Conservation (phyloP, 2,113 vertebrate genomes). For the Anolis sagrei region DNA sequence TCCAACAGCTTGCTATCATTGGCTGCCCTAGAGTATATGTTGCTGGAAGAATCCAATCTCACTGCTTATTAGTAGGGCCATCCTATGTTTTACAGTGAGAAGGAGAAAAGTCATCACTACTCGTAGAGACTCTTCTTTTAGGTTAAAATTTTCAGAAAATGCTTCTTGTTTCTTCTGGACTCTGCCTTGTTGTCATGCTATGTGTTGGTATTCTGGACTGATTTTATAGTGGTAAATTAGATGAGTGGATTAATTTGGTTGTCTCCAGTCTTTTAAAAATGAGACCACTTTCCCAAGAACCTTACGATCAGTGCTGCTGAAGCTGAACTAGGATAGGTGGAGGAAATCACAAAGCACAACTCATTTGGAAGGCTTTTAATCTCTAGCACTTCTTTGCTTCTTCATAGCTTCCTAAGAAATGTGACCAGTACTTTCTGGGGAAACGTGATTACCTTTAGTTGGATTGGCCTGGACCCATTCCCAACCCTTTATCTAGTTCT, state of each 20-base stretch:
- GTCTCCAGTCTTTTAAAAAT: background rate
- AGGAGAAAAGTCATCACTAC: background rate
- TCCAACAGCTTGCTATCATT: too few relatives aligned
- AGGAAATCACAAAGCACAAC: background rate
- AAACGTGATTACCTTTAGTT: background rate
- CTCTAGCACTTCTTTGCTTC: background rate
- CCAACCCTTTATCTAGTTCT: background rate
- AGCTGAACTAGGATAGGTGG: background rate
- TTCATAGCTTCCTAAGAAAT: background rate
- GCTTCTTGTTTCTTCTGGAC: background rate
- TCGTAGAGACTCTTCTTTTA: constrained; percentile 8
- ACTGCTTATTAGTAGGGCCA: too few relatives aligned
- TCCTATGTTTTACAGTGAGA: background rate
- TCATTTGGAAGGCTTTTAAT: background rate
- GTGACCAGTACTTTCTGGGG: background rate
- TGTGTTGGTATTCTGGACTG: background rate
- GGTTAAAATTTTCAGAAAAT: accelerated
- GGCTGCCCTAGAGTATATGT: background rate
- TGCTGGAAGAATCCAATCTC: background rate
- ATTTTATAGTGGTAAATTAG: background rate
- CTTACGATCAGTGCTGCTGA: background rate
- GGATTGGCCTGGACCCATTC: background rate
- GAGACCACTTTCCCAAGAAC: background rate
- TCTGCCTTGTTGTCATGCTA: background rate
- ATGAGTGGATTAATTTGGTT: background rate